Base-by-base conservation (phyloP, 2,113 vertebrate species). In the Gymnocephalus cernua region DNA sequence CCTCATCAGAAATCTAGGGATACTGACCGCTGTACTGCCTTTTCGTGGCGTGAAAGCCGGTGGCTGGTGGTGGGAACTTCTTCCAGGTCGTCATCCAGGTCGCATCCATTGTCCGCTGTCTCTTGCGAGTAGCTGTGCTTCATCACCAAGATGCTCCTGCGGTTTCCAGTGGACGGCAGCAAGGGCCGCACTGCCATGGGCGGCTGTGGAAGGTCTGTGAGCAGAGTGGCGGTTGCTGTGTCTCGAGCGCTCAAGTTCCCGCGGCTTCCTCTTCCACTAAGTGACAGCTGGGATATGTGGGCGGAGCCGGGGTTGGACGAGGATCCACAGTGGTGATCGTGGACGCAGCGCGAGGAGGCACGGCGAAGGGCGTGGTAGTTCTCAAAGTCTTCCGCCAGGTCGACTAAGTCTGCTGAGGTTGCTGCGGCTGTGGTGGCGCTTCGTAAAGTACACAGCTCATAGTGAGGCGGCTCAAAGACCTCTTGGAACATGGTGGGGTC, bases 1-100 rank as follows among this genome's bases (percentile, higher is more conserved):
- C 93, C 94, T 94, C 95, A 96, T 96, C 95, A 97, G 95, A 97
- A 97, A 96, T 96, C 90, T 89, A 97, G 93, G 79, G 96, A 96
- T 99, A 99, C 98, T 99, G 97, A 99, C 98, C 98, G 97, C 97
- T 99, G 98, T 93, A 99, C 97, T 94, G 97, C 95, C 95, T 98
- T 99, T 88, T 99, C 98, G 29, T 99, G 98, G 84, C 97, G 96
- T 89, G 97, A 96, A 78, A 99, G 97, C 94, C 97, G 95, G 95
- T 99, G 98, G 88, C 98, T 99, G 21, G 98, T 99, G 87, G 97
- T 99, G 66, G 98, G 98, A 89, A 99, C 97, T 74, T 99, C 98
- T 80, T 99, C 98, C n/a, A 99, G 95, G 93, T 99, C 98, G 0
- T 99, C 98, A 0, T 99, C 98, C 68, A 98, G 96, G 88, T 99